Conservation (phyloP, 2,888 invertebrate species). For the Heliconius erato region DNA sequence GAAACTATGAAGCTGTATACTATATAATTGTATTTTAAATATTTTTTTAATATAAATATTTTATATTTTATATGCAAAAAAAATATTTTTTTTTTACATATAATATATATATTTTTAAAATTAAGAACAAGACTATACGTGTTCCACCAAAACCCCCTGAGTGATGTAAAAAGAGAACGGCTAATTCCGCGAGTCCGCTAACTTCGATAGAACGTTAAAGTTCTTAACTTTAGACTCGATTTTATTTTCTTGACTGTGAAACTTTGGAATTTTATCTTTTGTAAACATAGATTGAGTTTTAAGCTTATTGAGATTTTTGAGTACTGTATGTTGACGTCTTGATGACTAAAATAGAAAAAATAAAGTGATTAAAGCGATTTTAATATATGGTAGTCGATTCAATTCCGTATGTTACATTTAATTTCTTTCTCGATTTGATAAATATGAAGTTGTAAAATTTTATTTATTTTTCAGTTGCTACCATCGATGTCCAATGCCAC, state of each 20-base stretch:
- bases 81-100: no score
- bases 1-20: no score
- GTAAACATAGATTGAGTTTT: constrained; percentile 19
- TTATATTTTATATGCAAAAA: no score
- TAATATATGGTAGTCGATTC: background rate
- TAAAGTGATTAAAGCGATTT: background rate
- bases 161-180: constrained; percentile 29
- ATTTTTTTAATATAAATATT: no score
- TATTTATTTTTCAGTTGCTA: no score
- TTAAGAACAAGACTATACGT: background rate
- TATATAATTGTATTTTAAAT: no score
- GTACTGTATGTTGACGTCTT: background rate
- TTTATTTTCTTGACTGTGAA: constrained; percentile 34
- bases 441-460: no score
- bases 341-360: background rate
- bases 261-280: constrained; percentile 32
- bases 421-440: no score
- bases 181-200: constrained; percentile 22
- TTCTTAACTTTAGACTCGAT: constrained; percentile 25
- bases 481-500: no score
- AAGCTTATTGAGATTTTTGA: background rate
- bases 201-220: constrained; percentile 15
- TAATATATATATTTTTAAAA: background rate
- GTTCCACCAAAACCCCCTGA: background rate
- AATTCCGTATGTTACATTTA: background rate